Percentiles rank a stretch among this genome's conserved stretches.
Evolutionary conservation across 1,140 invertebrate genomes (phyloP).

Genomic region (Drosophila ercepeae): DNA sequence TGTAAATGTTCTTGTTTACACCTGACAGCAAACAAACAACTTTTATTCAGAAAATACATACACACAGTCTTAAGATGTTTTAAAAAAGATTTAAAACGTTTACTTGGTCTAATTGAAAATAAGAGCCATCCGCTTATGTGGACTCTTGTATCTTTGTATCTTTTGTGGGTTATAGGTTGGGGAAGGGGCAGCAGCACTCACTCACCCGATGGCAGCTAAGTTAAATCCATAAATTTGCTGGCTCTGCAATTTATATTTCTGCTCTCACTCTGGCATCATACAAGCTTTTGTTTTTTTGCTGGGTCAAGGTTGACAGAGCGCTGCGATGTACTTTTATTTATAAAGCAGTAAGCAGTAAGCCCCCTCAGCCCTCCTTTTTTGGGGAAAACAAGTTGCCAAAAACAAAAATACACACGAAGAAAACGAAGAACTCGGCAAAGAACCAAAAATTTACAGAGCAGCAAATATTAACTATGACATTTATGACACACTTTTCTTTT

Average conservation of each 20-base stretch:
- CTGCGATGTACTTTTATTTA: constrained; percentile 68
- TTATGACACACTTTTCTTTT: constrained; percentile 76
- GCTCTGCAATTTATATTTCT: constrained; percentile 56
- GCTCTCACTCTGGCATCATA: not conserved
- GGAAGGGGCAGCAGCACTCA: constrained; percentile 14
- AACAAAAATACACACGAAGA: constrained; percentile 14
- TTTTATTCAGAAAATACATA: not conserved
- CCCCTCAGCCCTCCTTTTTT: not conserved
- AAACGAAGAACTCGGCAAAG: constrained; percentile 1
- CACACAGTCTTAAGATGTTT: too few relatives aligned
- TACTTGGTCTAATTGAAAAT: constrained; percentile 21
- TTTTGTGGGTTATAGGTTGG: constrained; percentile 50
- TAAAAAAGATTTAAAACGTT: too few relatives aligned
- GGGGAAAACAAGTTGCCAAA: constrained; percentile 53
- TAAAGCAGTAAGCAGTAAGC: constrained; percentile 56
- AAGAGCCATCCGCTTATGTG: not conserved
- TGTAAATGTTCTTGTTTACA: not conserved
- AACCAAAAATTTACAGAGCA: constrained; percentile 55
- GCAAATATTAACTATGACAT: constrained; percentile 82
- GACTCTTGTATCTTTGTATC: not conserved
- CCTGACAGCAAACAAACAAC: too few relatives aligned
- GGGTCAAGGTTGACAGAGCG: constrained; percentile 77
- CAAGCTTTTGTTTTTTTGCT: constrained; percentile 36
- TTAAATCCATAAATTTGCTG: constrained; percentile 53
- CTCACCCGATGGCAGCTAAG: constrained; percentile 11